Evolutionary conservation across 2,113 vertebrate genomes (phyloP), one percentile per base, ranked within the genome.

Genomic region (Hyaena hyaena): DNA sequence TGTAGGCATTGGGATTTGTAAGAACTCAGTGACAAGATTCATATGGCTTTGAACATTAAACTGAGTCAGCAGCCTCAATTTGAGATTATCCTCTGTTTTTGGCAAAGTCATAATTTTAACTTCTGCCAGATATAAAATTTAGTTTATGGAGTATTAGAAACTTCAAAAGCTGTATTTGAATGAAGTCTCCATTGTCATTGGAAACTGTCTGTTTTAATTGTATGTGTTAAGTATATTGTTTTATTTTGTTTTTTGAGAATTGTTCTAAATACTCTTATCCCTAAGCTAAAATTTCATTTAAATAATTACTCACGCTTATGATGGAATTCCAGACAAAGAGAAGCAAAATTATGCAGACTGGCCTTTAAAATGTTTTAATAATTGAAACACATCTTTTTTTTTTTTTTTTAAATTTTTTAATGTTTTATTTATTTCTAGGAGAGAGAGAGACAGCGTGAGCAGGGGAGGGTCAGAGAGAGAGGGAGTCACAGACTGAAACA

Each of bases 61-160:
- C 33, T 26, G 63, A 93, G 58, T 88, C 61, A 83, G 28, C 58
- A 92, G 61, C 26, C n/a, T 61, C 66, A 65, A 9, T 23, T 8
- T 76, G 48, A 94, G 61, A 88, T 91, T 82, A 80, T 39, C 23
- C 43, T 83, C 53, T 68, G 24, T 81, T 77, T n/a, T 89, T 66
- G 93, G 53, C n/a, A 95, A 93, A 79, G 48, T 50, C 58, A 35
- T 19, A 61, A 77, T 65, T 93, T 93, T 96, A 71, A 79, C 33
- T 88, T 87, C 66, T 85, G 35, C 12, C 90, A 93, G 35, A 58
- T n/a, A 85, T 92, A 76, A 89, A 96, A 77, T 50, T 63, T 79
- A 39, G 89, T 74, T 94, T 80, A 80, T 53, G 21, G 28, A 43
- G 45, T 33, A 87, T 76, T 48, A 96, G 76, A 71, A 86, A 95